Percentiles rank a stretch among this genome's conserved stretches.
Conservation (phyloP, 2,888 invertebrate species). For the Chirona hameri region DNA sequence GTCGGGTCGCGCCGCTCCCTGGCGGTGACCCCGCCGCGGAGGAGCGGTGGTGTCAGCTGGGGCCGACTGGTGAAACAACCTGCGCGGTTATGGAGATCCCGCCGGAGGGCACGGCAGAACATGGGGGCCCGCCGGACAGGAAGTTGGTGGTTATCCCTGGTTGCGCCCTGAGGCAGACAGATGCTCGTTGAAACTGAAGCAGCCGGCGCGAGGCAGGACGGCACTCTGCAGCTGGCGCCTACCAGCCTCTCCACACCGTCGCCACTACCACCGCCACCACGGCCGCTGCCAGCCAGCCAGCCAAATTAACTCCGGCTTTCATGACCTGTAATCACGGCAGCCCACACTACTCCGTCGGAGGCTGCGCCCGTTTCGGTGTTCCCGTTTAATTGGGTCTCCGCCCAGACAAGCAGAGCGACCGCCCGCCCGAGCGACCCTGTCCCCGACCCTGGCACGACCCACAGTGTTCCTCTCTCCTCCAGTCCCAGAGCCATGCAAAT, state of each 20-base stretch:
- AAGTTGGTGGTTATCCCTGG: too few species aligned
- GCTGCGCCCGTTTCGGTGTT: not conserved
- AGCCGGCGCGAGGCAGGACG: too few species aligned
- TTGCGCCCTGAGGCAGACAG: too few species aligned
- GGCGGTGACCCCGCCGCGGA: not conserved
- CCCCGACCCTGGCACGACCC: not conserved
- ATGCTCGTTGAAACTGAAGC: too few species aligned
- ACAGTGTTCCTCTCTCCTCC: not conserved
- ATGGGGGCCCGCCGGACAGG: too few species aligned
- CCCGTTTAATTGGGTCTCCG: conserved; percentile 3
- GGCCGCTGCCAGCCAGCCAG: not conserved
- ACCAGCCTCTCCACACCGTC: too few species aligned
- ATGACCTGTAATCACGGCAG: not conserved
- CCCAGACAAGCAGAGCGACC: not conserved
- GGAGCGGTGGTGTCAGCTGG: not conserved
- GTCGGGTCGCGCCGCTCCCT: not conserved
- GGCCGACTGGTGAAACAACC: not conserved
- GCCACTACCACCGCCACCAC: not conserved
- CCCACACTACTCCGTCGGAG: not conserved
- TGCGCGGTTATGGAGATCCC: not conserved
- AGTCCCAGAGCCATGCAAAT: not conserved
- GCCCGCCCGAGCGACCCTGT: not conserved
- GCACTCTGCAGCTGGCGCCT: too few species aligned
- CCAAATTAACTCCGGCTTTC: not conserved
- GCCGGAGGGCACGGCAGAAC: not conserved